Conservation (phyloP, 2,113 vertebrate species). For the Podarcis muralis region DNA sequence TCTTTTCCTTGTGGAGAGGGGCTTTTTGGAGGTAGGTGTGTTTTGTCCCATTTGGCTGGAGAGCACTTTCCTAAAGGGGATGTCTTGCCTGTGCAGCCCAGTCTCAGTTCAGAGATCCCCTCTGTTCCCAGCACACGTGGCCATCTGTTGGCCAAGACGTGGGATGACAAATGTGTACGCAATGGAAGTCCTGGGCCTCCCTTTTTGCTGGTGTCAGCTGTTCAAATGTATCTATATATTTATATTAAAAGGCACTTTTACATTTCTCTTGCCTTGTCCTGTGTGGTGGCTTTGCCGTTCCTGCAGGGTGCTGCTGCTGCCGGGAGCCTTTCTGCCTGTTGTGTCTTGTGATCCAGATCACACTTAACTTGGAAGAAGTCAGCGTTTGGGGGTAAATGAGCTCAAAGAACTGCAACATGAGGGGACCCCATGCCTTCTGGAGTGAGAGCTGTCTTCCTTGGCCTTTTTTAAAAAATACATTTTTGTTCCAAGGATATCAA, state of each 20-base stretch:
- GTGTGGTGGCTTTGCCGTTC: neutral
- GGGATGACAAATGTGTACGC: neutral
- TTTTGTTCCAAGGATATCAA: neutral
- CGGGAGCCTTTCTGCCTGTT: neutral
- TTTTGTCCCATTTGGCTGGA: no score
- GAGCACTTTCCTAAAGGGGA: no score
- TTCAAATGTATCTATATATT: conserved; percentile 81
- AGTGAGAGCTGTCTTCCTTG: neutral
- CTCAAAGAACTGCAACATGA: neutral
- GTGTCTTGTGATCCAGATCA: no score
- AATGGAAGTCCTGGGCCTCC: neutral
- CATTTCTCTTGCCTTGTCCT: conserved; percentile 42
- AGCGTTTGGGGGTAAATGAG: neutral
- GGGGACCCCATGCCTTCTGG: no score
- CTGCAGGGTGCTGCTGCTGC: neutral
- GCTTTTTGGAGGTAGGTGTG: neutral
- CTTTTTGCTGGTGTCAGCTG: neutral
- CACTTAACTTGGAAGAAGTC: neutral
- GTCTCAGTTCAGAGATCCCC: neutral
- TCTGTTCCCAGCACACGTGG: neutral
- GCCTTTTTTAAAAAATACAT: neutral
- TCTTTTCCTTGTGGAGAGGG: neutral
- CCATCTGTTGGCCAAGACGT: neutral
- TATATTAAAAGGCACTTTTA: conserved; percentile 75
- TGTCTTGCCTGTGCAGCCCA: neutral